phyloP scores from a whole-genome alignment of 2,888 invertebrate species.

The Dicroscelio sp. region DNA sequence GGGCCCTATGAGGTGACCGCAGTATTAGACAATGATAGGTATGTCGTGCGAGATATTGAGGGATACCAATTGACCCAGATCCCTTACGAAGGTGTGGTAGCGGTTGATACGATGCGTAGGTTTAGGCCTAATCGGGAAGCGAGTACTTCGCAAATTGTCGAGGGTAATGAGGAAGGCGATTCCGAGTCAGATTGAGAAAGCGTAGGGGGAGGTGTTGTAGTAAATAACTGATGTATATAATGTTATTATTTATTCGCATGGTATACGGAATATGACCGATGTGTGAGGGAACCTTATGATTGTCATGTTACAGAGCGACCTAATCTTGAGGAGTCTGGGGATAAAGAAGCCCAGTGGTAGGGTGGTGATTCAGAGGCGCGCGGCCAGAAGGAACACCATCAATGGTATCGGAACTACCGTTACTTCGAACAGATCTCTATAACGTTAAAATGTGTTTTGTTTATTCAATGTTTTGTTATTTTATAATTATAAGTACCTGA shows the following conservation, averaged over 20 bases:
- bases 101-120: slow-evolving; percentile 15
- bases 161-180: neutral
- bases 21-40: neutral
- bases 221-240: neutral
- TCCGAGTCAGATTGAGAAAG: neutral
- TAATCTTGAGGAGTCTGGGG: neutral
- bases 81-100: neutral
- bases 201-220: neutral
- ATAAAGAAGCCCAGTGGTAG: neutral
- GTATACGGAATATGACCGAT: neutral
- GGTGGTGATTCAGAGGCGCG: neutral
- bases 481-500: no score
- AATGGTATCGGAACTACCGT: neutral
- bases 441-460: no score
- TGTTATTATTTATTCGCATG: neutral
- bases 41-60: neutral
- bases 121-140: neutral
- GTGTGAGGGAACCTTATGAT: neutral
- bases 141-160: neutral
- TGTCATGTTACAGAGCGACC: neutral
- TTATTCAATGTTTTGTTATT: no score
- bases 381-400: neutral
- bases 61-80: slow-evolving; percentile 24
- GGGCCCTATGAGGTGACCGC: no score
- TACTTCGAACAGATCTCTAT: neutral